Base-by-base conservation (phyloP, 2,113 vertebrate genomes). In the Desmodus rotundus region DNA sequence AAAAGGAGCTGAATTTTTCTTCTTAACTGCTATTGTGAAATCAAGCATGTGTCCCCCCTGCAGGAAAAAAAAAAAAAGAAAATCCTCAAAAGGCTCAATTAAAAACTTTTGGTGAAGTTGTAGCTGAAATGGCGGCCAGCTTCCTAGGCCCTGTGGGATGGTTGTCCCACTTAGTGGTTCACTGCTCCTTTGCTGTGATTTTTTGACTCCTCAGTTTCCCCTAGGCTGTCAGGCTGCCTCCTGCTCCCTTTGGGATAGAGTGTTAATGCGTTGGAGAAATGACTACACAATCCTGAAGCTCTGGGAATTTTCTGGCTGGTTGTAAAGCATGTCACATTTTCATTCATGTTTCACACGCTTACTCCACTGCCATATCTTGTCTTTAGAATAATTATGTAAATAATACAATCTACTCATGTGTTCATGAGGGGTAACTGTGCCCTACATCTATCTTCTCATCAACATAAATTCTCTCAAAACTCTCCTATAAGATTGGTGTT, bases 71-170 rank as follows among this genome's bases (percentile, higher is more conserved):
- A 52, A 54, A 54, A 54, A 94, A 93, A 67, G 41, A 54, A 94
- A 94, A 96, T 97, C 65, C 82, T 97, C 88, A 80, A 41, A 92
- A 96, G 95, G 94, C 91, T 96, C 80, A 97, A 92, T 96, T 94
- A 93, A 93, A 95, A 87, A 72, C 65, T 72, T 97, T 72, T 38
- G 77, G 77, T 92, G 86, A 89, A 47, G 54, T 43, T 76, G 28
- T n/a, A 72, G 56, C 47, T 96, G 92, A 84, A 72, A 86, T 70
- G 54, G 85, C 70, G 77, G 68, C 54, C 74, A 84, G 73, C 16
- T 47, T 41, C 52, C 28, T 19, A 33, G 54, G 26, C 26, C n/a
- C 58, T n/a, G 3, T 76, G 83, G 70, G 88, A 63, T 70, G 78
- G 7, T 22, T 76, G 68, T 63, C 65, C 54, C 65, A 56, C 82